Percentiles rank a stretch among this genome's conserved stretches.
Conservation (phyloP, 1,140 invertebrate species). For the Orussus abietinus region DNA sequence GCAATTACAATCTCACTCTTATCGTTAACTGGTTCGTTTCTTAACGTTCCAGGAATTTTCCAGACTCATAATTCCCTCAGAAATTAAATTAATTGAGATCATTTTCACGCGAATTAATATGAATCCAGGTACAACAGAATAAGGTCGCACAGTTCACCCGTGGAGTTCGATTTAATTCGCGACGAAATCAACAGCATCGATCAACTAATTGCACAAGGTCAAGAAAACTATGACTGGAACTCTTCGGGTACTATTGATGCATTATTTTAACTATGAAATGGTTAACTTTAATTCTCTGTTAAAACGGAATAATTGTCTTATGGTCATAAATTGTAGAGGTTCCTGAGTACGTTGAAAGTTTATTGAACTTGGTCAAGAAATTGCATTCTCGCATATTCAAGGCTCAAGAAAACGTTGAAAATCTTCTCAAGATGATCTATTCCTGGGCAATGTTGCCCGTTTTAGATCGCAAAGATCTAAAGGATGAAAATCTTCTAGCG, state of each 20-base stretch:
- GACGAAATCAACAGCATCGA: conserved; percentile 59
- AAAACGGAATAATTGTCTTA: conserved; percentile 41
- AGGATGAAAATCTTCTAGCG: conserved; percentile 58
- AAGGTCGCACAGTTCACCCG: conserved; percentile 46
- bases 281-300: not conserved
- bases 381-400: conserved; percentile 56
- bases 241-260: conserved; percentile 45
- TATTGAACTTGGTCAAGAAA: conserved; percentile 53
- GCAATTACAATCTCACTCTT: conserved; percentile 5
- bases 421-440: conserved; percentile 57
- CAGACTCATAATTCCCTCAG: too few species aligned
- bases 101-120: conserved; percentile 5
- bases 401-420: conserved; percentile 53
- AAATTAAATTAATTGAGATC: too few species aligned
- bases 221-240: conserved; percentile 60
- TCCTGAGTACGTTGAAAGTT: conserved; percentile 56
- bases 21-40: conserved; percentile 18
- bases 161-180: conserved; percentile 59
- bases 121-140: conserved; percentile 59
- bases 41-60: conserved; percentile 25
- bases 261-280: conserved; percentile 1
- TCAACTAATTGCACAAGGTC: conserved; percentile 54
- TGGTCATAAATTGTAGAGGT: conserved; percentile 46
- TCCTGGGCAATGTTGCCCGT: conserved; percentile 68
- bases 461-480: conserved; percentile 63